Base-by-base conservation (phyloP, 1,140 invertebrate species). In the Medauroidea extradentata region DNA sequence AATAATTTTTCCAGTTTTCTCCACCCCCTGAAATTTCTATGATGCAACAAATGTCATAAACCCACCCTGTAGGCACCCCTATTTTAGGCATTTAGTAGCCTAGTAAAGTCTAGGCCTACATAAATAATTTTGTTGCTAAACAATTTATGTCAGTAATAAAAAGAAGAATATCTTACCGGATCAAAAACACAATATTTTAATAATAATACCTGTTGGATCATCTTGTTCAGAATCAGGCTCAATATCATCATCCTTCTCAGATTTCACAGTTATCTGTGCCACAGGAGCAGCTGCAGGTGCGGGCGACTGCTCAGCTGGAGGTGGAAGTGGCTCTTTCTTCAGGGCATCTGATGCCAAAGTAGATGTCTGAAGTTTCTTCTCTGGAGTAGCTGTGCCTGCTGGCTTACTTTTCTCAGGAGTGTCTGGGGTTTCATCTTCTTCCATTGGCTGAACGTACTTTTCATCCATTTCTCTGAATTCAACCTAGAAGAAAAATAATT, bases 381-480 rank as follows among this genome's bases (percentile, higher is more conserved):
- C 60, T 34, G 60, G 60, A 9, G 60, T 56, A 19, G 46, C 21
- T 14, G 42, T 53, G 16, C 53, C 53, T 9, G 70, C 69, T 19
- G 78, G 71, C 70, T 86, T 86, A 53, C 75, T 80, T 69, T 81
- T 85, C 42, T 86, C 84, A n/a, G 80, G 81, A 41, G 79, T 78
- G 65, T 85, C 83, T 2, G 82, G 82, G 52, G 78, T 74, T 65
- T 81, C 83, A 68, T 85, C 84, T 65, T 86, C 85, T 56, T 85
- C 84, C 3, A 72, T 58, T 66, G 74, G 73, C 25, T 61, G 54
- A 71, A 82, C 85, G 57, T 81, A 78, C 68, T 86, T 86, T 58
- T 86, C 85, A 65, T 86, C 85, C 66, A 85, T 76, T 72, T 88
- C 85, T 62, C 82, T 79, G 62, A 81, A 82, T 66, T 87, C 85